Conservation (phyloP, 2,797 vertebrate genomes). For the Mycteria americana region DNA sequence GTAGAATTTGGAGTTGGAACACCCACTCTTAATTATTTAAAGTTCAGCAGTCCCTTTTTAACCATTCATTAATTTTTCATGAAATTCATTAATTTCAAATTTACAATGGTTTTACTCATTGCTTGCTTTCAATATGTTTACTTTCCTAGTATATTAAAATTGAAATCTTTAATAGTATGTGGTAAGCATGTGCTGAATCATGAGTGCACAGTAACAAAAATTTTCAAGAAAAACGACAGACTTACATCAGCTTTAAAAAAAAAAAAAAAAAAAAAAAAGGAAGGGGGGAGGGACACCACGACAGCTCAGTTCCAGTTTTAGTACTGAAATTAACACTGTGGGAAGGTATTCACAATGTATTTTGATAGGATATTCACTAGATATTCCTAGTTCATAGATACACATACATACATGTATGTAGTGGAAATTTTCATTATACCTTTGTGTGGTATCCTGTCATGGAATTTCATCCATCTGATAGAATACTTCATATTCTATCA, state of each 20-base stretch:
- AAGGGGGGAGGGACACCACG: rapidly evolving
- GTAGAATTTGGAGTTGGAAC: neutral
- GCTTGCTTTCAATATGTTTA: neutral
- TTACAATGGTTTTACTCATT: neutral
- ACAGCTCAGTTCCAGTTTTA: neutral
- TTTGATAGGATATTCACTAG: neutral
- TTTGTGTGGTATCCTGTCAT: neutral
- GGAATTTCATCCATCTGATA: neutral
- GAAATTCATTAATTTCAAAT: neutral
- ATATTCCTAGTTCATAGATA: neutral
- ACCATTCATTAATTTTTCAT: neutral
- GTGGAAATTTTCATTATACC: neutral
- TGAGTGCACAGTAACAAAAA: neutral
- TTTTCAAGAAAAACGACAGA: neutral
- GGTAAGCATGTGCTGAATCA: neutral
- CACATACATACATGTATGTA: rapidly evolving
- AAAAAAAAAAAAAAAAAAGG: neutral
- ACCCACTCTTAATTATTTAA: neutral
- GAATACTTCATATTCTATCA: neutral
- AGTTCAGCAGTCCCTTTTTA: neutral
- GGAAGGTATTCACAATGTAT: neutral
- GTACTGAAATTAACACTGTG: neutral
- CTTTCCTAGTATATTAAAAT: neutral
- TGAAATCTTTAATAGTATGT: neutral
- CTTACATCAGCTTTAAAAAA: neutral